Evolutionary conservation across 2,113 vertebrate species (phyloP), one percentile per base, ranked within the genome.

Genomic region (Barnardius zonarius): DNA sequence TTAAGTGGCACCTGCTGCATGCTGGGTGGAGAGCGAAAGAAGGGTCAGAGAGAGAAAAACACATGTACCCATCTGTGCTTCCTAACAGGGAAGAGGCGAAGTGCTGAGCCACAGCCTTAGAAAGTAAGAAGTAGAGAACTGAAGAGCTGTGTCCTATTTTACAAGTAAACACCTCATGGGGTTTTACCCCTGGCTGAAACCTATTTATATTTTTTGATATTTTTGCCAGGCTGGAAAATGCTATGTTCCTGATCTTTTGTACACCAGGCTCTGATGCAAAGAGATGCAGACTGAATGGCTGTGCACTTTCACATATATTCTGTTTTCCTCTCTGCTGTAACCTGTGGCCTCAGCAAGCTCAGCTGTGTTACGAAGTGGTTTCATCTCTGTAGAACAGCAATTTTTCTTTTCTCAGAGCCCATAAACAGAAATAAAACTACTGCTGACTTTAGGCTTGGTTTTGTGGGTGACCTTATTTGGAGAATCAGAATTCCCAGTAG

Each of bases 391-490:
- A 51, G 72, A 93, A 23, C 28, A 80, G 33, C 4, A 5, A 17
- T 46, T 54, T 72, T 18, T 62, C 28, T 74, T 49, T 74, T 54
- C 13, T 16, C n/a, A 44, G 16, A 31, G 11, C 28, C 51, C 90
- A 7, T 93, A 83, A 93, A 43, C 41, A 83, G 59, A 92, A 93
- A 78, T 74, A 86, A 92, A 94, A 49, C 44, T 88, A 11, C 37
- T 67, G 24, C 92, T 96, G 88, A 46, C n/a, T 92, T 80, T 43
- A 80, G 25, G 11, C 73, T 88, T 88, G 54, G 30, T 39, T 46
- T 83, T 90, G 28, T 92, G n/a, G 11, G 39, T 83, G 24, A n/a
- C 44, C 28, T 94, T 69, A 73, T 74, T 52, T 55, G 39, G 22
- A 80, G 49, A 86, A 70, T 67, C 15, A 46, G 66, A 93, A 86